Conservation (phyloP, 2,797 vertebrate genomes). For the Lithobates sylvaticus region DNA sequence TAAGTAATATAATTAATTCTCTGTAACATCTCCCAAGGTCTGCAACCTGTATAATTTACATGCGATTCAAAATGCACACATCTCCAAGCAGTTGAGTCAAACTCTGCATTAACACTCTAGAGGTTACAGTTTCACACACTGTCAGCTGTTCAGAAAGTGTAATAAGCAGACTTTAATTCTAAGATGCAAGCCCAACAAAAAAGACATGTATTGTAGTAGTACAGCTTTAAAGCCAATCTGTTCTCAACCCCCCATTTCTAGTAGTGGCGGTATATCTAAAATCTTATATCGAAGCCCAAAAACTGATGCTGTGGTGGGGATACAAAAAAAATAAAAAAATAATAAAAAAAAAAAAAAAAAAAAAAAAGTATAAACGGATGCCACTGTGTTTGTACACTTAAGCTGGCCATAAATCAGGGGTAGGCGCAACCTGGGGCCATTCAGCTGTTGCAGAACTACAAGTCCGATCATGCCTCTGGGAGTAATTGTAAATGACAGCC, state of each 20-base stretch:
- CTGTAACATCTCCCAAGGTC: not conserved
- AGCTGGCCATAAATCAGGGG: too few species aligned
- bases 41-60: not conserved
- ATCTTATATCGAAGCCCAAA: not conserved
- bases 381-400: too few species aligned
- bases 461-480: too few species aligned
- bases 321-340: too few species aligned
- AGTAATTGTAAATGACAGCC: too few species aligned
- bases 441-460: too few species aligned
- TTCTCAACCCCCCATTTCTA: not conserved
- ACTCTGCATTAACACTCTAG: not conserved
- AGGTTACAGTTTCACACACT: slow-evolving; percentile 12
- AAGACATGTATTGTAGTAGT: not conserved
- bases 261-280: not conserved
- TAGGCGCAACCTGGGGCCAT: too few species aligned
- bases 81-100: not conserved
- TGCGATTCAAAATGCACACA: not conserved
- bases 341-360: too few species aligned
- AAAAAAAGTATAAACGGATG: too few species aligned
- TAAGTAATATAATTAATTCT: not conserved
- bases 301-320: not conserved
- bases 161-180: not conserved
- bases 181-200: not conserved
- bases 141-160: slow-evolving; percentile 5
- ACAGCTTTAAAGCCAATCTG: not conserved